Evolutionary conservation across 1,140 invertebrate genomes (phyloP).

Genomic region (Melipona quadrifasciata): DNA sequence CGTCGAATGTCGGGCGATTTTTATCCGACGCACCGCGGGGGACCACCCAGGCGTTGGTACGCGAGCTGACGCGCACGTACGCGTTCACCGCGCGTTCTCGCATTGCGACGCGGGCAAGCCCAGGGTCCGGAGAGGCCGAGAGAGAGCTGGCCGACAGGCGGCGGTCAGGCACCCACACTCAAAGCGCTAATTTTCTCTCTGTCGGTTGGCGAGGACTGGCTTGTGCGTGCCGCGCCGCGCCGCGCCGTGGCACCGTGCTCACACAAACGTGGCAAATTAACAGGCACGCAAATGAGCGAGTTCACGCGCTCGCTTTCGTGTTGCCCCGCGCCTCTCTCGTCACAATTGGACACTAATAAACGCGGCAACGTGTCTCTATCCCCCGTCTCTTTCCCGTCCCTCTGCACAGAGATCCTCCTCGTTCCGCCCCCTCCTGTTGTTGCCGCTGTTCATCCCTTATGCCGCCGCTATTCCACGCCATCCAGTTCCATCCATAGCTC

Average conservation of each 20-base stretch:
- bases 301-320: constrained; percentile 76
- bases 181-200: constrained; percentile 77
- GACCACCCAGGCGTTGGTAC: constrained; percentile 52
- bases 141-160: constrained; percentile 28
- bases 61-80: constrained; percentile 39
- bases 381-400: neutral
- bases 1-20: constrained; percentile 28
- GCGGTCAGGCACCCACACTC: constrained; percentile 58
- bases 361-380: constrained; percentile 62
- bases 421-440: neutral
- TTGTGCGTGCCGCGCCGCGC: constrained; percentile 44
- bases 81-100: neutral
- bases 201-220: constrained; percentile 55
- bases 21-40: constrained; percentile 10
- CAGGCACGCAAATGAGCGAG: constrained; percentile 80
- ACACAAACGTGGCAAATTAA: constrained; percentile 79
- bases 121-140: neutral
- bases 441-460: constrained; percentile 26
- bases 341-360: constrained; percentile 81
- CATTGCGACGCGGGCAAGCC: constrained; percentile 1
- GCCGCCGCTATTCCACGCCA: neutral
- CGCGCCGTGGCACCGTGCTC: constrained; percentile 60
- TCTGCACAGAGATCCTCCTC: neutral
- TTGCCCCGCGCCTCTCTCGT: constrained; percentile 65
- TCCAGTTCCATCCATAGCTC: neutral